Evolutionary conservation across 2,113 vertebrate genomes (phyloP).

Genomic region (Sinosuthora webbiana): DNA sequence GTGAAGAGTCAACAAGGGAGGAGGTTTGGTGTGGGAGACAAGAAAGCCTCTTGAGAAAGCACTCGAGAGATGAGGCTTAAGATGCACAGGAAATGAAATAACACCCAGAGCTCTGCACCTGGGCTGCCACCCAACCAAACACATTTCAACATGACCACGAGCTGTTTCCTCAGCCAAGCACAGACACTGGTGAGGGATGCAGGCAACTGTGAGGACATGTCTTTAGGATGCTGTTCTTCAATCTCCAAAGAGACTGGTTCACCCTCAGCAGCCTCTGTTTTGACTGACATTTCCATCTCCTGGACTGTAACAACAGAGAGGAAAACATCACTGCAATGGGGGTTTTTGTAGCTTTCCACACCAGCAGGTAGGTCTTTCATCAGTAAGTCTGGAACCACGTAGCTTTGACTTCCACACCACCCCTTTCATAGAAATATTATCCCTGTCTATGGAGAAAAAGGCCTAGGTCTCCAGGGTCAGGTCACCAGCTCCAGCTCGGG

Average conservation of each 20-base stretch:
- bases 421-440: neutral
- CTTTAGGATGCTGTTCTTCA: neutral
- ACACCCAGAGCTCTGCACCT: neutral
- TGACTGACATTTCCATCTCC: neutral
- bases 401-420: neutral
- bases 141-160: neutral
- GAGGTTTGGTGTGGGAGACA: neutral
- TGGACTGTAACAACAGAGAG: neutral
- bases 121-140: neutral
- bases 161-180: neutral
- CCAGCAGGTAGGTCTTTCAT: neutral
- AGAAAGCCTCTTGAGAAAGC: slow-evolving; percentile 1
- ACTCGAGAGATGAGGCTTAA: rapidly evolving
- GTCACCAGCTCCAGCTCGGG: neutral
- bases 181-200: neutral
- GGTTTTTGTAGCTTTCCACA: neutral
- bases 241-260: neutral
- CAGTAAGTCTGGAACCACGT: neutral
- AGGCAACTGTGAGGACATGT: neutral
- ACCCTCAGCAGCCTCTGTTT: neutral
- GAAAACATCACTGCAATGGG: neutral
- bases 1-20: neutral
- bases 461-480: neutral
- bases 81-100: neutral
- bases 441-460: neutral